A percentile compares a stretch with the other conserved stretches of the same genome.
Conservation (phyloP, 2,888 invertebrate species). For the Pristionchus arcanus region DNA sequence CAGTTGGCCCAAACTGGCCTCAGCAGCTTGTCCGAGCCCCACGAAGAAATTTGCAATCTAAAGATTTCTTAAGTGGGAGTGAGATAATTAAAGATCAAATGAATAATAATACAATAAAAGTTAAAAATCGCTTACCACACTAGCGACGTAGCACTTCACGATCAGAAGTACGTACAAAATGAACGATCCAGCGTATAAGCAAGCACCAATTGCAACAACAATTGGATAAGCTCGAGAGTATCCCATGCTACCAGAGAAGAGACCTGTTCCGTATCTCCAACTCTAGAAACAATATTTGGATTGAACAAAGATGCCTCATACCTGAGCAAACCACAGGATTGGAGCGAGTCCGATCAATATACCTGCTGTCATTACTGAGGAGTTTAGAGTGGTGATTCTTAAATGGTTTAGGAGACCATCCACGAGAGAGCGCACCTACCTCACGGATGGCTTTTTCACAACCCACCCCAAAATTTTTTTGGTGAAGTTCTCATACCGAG, state of each 20-base stretch:
- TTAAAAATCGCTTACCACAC: background rate
- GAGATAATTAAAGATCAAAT: no score
- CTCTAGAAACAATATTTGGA: no score
- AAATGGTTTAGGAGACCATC: no score
- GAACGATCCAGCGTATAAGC: background rate
- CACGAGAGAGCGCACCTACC: no score
- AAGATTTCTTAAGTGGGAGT: no score
- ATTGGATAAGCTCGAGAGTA: background rate
- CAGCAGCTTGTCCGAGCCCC: background rate
- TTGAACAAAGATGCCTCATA: background rate
- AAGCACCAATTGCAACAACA: background rate
- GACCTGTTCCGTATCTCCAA: background rate
- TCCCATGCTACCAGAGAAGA: background rate
- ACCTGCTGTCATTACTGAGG: background rate
- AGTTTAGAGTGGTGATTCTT: background rate
- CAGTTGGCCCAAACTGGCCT: background rate
- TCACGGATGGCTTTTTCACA: no score
- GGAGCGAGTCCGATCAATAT: background rate
- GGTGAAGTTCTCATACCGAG: no score
- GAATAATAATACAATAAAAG: no score
- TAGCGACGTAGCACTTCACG: background rate
- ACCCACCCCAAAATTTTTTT: no score
- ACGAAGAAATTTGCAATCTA: background rate
- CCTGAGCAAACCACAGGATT: slow-evolving; percentile 17
- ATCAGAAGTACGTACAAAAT: background rate